Conservation (phyloP, 2,797 vertebrate genomes). For the Melanogrammus aeglefinus region DNA sequence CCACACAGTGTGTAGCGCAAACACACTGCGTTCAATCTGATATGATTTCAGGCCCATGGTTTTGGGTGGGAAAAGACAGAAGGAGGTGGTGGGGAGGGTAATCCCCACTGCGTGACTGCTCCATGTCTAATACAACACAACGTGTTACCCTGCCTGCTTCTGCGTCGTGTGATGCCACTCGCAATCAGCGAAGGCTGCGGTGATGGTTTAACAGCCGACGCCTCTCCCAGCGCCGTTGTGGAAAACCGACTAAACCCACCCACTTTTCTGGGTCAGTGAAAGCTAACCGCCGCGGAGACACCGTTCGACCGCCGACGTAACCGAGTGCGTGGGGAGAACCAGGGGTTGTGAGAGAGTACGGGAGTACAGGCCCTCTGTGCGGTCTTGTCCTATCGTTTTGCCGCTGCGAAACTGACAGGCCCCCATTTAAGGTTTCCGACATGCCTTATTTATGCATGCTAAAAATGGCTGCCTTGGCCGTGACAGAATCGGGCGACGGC, state of each 20-base stretch:
- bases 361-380: constrained; percentile 7
- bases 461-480: constrained; percentile 60
- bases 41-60: not conserved
- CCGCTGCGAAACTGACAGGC: constrained; percentile 43
- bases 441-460: constrained; percentile 75
- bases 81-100: not conserved
- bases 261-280: not conserved
- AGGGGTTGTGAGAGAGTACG: not conserved
- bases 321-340: not conserved
- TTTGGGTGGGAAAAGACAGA: not conserved
- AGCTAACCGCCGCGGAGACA: no score
- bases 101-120: not conserved
- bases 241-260: no score
- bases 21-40: not conserved
- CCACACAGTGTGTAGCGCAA: not conserved
- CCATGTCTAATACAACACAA: not conserved
- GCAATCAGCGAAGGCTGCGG: not conserved
- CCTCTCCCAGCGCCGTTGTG: no score
- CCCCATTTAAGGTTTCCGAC: constrained; percentile 53
- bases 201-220: no score
- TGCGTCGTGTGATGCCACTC: not conserved
- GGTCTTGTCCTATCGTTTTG: constrained; percentile 48
- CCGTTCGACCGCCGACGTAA: not conserved
- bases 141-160: not conserved
- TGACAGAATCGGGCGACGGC: constrained; percentile 71